Evolutionary conservation across 2,113 vertebrate genomes (phyloP).

Genomic region (Heloderma charlesbogerti): DNA sequence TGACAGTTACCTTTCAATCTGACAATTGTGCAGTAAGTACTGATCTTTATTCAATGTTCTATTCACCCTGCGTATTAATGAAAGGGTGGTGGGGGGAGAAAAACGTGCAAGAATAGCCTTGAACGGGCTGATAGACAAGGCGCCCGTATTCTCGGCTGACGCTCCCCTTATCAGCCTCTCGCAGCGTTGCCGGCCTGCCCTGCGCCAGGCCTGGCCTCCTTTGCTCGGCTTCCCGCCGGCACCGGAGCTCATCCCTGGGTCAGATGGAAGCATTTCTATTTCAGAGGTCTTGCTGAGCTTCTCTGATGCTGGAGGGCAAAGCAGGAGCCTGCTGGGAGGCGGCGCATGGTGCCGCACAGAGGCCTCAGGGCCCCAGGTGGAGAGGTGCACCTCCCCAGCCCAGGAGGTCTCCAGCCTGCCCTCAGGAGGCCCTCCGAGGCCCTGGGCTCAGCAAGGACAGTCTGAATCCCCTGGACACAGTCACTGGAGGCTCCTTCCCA

Average conservation of each 20-base stretch:
- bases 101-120: conserved; percentile 87
- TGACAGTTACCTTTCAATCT: conserved; percentile 97
- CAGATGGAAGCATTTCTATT: conserved; percentile 60
- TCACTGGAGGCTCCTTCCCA: too few species aligned
- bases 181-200: conserved; percentile 76
- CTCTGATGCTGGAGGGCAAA: conserved; percentile 47
- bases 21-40: conserved; percentile 87
- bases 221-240: conserved; percentile 60
- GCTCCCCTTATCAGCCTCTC: conserved; percentile 87
- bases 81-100: conserved; percentile 69
- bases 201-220: conserved; percentile 61
- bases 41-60: conserved; percentile 88
- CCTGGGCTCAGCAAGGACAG: too few species aligned
- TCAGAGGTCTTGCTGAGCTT: conserved; percentile 55
- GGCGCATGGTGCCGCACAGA: too few species aligned
- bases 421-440: too few species aligned
- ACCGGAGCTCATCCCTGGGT: conserved; percentile 49
- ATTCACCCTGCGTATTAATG: conserved; percentile 88
- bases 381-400: too few species aligned
- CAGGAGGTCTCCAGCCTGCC: too few species aligned
- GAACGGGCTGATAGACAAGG: conserved; percentile 88
- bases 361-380: too few species aligned
- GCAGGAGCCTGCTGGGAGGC: neutral
- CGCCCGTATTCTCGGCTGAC: conserved; percentile 78
- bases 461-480: too few species aligned